These are phyloP conservation scores for Rhagophthalmus giganteus DNA, from an alignment of 2,888 invertebrate species.

Conservation along the genomic window DNA sequence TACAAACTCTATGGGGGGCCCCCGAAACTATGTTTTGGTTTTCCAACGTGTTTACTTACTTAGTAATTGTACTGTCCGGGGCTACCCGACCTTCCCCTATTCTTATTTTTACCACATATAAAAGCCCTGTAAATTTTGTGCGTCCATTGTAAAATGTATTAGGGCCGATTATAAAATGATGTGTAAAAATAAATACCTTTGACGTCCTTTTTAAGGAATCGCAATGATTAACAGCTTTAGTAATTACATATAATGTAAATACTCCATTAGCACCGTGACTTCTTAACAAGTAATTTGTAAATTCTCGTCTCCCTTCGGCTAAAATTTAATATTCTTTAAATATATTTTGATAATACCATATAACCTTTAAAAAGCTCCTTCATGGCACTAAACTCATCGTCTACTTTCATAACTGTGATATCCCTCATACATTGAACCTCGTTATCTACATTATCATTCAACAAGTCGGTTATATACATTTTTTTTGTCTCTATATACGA, in stretches of 20 bases:
- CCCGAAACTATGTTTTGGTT: too few species aligned
- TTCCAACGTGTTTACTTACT: too few species aligned
- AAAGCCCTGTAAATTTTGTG: too few species aligned
- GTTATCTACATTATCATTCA: slow-evolving; percentile 39
- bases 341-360: background rate
- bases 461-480: slow-evolving; percentile 48
- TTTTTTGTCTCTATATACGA: slow-evolving; percentile 52
- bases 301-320: slow-evolving; percentile 52
- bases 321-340: slow-evolving; percentile 22
- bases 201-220: slow-evolving; percentile 39
- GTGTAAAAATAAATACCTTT: too few species aligned
- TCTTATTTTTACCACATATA: too few species aligned
- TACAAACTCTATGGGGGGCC: too few species aligned
- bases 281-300: slow-evolving; percentile 41
- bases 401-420: slow-evolving; percentile 40
- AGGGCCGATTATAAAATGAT: too few species aligned
- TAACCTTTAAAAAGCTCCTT: slow-evolving; percentile 48
- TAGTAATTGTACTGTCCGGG: too few species aligned
- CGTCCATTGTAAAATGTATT: too few species aligned
- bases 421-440: slow-evolving; percentile 39
- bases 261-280: slow-evolving; percentile 50
- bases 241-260: slow-evolving; percentile 50
- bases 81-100: too few species aligned
- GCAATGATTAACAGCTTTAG: slow-evolving; percentile 40
- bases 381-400: slow-evolving; percentile 45